Evolutionary conservation across 53 echinoderm and acorn worm genomes (phyloP).

Genomic region (Hippasteria phrygiana): DNA sequence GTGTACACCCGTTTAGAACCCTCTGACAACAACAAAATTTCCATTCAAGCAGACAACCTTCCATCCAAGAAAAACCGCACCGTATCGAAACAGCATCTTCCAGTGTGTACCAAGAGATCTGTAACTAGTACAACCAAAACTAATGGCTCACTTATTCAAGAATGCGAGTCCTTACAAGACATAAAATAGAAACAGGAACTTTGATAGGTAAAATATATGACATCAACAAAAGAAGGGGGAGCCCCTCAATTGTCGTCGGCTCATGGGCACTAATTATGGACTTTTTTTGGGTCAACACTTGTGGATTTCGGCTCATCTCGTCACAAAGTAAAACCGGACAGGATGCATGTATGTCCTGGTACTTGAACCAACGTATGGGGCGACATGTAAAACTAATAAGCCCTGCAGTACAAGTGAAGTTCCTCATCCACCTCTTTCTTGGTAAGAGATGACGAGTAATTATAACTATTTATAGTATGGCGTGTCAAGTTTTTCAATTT

Average conservation of each 20-base stretch:
- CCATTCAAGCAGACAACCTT: not conserved
- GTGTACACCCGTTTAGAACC: too few species aligned
- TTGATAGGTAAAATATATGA: not conserved
- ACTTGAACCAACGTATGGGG: not conserved
- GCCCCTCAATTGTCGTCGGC: constrained; percentile 2
- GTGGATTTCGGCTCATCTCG: not conserved
- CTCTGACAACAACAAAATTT: too few species aligned
- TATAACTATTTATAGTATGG: too few species aligned
- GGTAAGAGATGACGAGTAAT: too few species aligned
- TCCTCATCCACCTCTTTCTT: too few species aligned
- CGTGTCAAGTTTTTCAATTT: too few species aligned
- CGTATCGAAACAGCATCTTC: not conserved
- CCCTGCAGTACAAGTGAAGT: not conserved
- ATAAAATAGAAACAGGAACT: constrained; percentile 28
- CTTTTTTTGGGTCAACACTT: not conserved
- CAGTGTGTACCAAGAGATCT: not conserved
- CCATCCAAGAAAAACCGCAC: not conserved
- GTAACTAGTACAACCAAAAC: constrained; percentile 27
- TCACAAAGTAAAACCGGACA: not conserved
- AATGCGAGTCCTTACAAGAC: constrained; percentile 36
- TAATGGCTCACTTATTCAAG: constrained; percentile 58
- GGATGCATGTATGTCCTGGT: not conserved
- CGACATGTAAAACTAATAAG: not conserved
- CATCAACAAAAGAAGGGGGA: constrained; percentile 38
- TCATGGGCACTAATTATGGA: not conserved